Conservation (phyloP, 2,888 invertebrate genomes). For the Pterostichus madidus region DNA sequence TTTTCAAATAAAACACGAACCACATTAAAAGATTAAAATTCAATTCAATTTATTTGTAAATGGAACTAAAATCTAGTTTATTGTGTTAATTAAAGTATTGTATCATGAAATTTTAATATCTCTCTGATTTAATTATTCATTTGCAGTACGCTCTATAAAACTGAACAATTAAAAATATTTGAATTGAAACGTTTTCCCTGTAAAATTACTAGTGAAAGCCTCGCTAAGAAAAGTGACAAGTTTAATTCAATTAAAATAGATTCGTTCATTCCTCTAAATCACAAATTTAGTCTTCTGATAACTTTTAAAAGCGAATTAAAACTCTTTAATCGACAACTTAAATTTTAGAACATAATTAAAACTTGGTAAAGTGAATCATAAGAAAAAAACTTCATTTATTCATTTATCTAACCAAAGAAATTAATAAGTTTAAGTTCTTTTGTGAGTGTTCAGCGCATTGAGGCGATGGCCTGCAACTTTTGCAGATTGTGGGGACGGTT, state of each 20-base stretch:
- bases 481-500: no score
- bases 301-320: constrained; percentile 62
- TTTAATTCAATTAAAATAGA: constrained; percentile 56
- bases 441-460: no score
- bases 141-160: background rate
- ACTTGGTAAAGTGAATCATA: constrained; percentile 59
- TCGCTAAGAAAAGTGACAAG: constrained; percentile 44
- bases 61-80: constrained; percentile 5
- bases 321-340: constrained; percentile 63
- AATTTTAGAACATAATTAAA: constrained; percentile 63
- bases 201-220: constrained; percentile 5
- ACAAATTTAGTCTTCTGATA: constrained; percentile 26
- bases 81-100: constrained; percentile 7
- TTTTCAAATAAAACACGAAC: constrained; percentile 11
- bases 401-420: constrained; percentile 5
- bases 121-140: background rate
- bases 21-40: constrained; percentile 21
- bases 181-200: constrained; percentile 2
- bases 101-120: background rate
- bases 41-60: background rate
- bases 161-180: constrained; percentile 16
- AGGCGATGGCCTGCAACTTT: no score
- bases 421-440: constrained; percentile 33
- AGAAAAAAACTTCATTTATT: constrained; percentile 51
- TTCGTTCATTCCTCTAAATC: constrained; percentile 41